phyloP scores from a whole-genome alignment of 2,797 vertebrate species.

The Lithobates sylvaticus region DNA sequence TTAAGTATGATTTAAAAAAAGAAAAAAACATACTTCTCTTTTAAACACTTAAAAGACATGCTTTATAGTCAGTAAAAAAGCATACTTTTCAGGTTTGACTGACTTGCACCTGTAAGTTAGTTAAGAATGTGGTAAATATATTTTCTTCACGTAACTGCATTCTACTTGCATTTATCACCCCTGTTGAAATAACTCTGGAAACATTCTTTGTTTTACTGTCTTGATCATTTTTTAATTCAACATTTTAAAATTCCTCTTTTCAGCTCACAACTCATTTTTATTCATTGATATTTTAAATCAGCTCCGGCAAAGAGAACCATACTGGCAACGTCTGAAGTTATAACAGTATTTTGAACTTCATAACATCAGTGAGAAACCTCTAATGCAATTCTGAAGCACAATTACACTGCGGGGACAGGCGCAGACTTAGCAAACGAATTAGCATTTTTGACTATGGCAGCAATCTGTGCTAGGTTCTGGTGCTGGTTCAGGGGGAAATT shows the following conservation, averaged over 20 bases:
- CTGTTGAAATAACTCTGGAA: slow-evolving; percentile 48
- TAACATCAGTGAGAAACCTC: slow-evolving; percentile 52
- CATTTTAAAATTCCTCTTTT: slow-evolving; percentile 52
- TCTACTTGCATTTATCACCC: slow-evolving; percentile 36
- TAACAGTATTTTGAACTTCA: slow-evolving; percentile 56
- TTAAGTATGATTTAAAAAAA: too few species aligned
- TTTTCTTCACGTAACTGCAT: neutral
- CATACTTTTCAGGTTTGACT: neutral
- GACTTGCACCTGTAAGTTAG: neutral
- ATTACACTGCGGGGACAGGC: slow-evolving; percentile 57
- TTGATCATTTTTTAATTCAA: slow-evolving; percentile 50
- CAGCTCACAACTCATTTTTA: slow-evolving; percentile 58
- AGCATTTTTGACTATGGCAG: slow-evolving; percentile 68
- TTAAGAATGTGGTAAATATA: neutral
- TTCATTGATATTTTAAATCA: slow-evolving; percentile 60
- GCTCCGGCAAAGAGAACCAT: slow-evolving; percentile 50
- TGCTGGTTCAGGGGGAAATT: slow-evolving; percentile 70
- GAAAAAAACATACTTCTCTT: too few species aligned
- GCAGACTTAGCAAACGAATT: slow-evolving; percentile 64
- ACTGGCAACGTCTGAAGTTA: slow-evolving; percentile 55
- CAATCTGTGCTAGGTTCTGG: slow-evolving; percentile 73
- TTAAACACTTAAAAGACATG: neutral
- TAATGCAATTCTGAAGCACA: slow-evolving; percentile 58
- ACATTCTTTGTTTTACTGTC: slow-evolving; percentile 51
- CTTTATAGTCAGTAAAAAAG: neutral